Base-by-base conservation (phyloP, 64 coral and sea anemone species). In the Hydrozoanthus tunicans region DNA sequence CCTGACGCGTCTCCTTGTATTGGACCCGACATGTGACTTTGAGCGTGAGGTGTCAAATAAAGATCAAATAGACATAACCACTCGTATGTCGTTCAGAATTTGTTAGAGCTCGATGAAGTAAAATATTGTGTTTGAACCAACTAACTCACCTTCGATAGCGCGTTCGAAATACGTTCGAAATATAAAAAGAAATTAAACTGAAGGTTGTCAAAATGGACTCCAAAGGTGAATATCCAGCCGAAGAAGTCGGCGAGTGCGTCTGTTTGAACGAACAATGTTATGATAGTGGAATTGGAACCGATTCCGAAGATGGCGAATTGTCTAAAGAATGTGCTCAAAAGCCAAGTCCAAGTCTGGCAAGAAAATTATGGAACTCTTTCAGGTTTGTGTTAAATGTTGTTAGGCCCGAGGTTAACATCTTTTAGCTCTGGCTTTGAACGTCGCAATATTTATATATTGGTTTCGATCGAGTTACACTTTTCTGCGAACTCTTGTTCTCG, bases 231-330 rank as follows among this genome's bases (percentile, higher is more conserved):
- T 76, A 51, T 27, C 32, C 3, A 52, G 25, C 53, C 72, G 54
- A 74, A 73, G 56, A 4, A 15, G 69, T 59, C 55, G 53, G 54
- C 6, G 54, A 60, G 17, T 15, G 4, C 53, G 10, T 74, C 4
- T n/a, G 27, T 56, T 71, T 70, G n/a, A 56, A 6, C 23, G 56
- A 54, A 60, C 56, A 73, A 26, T 56, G 57, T 43, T 51, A 20
- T 27, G 84, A 74, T 69, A 88, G 69, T 56, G 84, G 84, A 17
- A 59, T 88, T 2, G 84, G 84, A 3, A 88, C 68, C 84, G 84
- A 88, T 51, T 88, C 69, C 1, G 84, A 88, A 74, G 81, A 83
- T 6, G 56, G 68, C 9, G 84, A 88, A 74, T 73, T 54, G 14
- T 59, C 84, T 6, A 70, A 14, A 75, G 69, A 88, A 24, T 60